phyloP scores from a whole-genome alignment of 2,888 invertebrate genomes.

The Empis livida region DNA sequence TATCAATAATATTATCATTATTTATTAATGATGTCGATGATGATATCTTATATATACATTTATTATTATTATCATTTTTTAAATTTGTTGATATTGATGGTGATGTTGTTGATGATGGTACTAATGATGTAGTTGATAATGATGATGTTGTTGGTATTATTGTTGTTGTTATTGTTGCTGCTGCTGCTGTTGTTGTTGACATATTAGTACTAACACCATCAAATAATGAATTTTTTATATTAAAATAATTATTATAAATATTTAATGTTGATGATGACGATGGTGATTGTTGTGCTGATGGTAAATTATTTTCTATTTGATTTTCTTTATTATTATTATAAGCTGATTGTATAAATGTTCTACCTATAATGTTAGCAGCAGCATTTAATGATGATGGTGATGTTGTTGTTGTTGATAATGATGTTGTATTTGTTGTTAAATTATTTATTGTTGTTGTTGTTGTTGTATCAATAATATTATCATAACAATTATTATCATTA shows the following conservation, averaged over 20 bases:
- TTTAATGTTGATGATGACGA: neutral
- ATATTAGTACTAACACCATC: neutral
- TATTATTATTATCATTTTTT: neutral
- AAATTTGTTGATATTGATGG: neutral
- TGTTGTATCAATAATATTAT: neutral
- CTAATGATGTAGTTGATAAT: neutral
- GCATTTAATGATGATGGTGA: neutral
- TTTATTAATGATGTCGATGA: neutral
- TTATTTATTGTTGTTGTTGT: neutral
- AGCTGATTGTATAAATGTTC: neutral
- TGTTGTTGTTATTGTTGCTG: neutral
- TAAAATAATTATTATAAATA: conserved; percentile 3
- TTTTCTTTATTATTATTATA: conserved; percentile 3
- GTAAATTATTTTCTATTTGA: neutral
- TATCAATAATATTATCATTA: conserved; percentile 7
- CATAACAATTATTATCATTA: conserved; percentile 4
- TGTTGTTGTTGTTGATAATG: neutral
- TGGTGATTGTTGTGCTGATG: no score
- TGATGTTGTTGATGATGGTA: neutral
- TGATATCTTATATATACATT: neutral
- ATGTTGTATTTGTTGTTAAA: neutral
- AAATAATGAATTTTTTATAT: neutral
- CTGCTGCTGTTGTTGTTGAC: neutral
- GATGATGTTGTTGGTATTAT: neutral
- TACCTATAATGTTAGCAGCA: no score